Evolutionary conservation across 2,888 invertebrate species (phyloP).

Genomic region (Polyommatus iphigenia): DNA sequence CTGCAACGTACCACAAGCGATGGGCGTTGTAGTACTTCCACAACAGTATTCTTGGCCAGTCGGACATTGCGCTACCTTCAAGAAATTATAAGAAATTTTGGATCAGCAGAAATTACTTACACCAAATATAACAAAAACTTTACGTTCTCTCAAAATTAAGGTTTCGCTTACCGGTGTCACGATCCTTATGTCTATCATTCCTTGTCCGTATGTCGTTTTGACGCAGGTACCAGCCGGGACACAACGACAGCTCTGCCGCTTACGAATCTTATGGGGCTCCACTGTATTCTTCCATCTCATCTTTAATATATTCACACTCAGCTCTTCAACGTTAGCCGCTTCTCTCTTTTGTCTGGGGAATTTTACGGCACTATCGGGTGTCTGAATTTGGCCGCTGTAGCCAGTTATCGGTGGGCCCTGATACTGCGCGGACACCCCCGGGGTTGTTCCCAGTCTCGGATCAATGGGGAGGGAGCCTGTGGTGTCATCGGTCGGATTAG

Average conservation of each 20-base stretch:
- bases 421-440: slow-evolving; percentile 56
- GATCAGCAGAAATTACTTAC: neutral
- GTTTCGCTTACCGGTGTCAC: slow-evolving; percentile 76
- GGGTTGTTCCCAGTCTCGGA: slow-evolving; percentile 72
- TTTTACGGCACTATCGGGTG: slow-evolving; percentile 59
- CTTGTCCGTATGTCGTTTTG: slow-evolving; percentile 69
- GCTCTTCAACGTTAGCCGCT: slow-evolving; percentile 32
- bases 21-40: slow-evolving; percentile 46
- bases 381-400: slow-evolving; percentile 59
- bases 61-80: slow-evolving; percentile 52
- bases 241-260: slow-evolving; percentile 70
- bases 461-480: slow-evolving; percentile 71
- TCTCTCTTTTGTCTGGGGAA: slow-evolving; percentile 68
- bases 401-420: slow-evolving; percentile 58
- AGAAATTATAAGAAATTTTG: neutral
- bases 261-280: slow-evolving; percentile 55
- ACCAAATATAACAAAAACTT: neutral
- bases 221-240: slow-evolving; percentile 64
- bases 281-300: slow-evolving; percentile 31
- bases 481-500: slow-evolving; percentile 68
- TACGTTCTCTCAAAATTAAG: neutral
- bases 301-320: slow-evolving; percentile 35
- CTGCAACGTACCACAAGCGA: slow-evolving; percentile 72
- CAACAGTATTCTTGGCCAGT: slow-evolving; percentile 72
- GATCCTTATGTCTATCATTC: slow-evolving; percentile 82